Evolutionary conservation across 1,140 invertebrate species (phyloP).

Genomic region (Euura lappo): DNA sequence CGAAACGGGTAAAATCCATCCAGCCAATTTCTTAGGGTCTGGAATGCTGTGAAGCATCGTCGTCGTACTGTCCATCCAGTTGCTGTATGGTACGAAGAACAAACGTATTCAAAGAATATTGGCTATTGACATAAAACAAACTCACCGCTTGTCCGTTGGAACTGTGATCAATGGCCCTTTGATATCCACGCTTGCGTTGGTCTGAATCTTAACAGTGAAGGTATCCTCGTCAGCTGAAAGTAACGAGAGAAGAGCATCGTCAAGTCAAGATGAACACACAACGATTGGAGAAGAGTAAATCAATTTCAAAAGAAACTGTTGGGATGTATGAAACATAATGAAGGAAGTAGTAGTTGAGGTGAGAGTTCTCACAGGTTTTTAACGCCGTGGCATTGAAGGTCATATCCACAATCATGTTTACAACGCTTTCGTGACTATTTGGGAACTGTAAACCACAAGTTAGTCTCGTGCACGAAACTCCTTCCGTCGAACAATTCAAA

Average conservation of each 20-base stretch:
- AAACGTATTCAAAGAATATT: too few relatives aligned
- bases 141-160: too few relatives aligned
- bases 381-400: slow-evolving; percentile 28
- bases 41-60: too few relatives aligned
- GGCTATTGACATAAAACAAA: too few relatives aligned
- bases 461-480: slow-evolving; percentile 30
- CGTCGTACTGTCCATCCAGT: too few relatives aligned
- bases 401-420: slow-evolving; percentile 30
- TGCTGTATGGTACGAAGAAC: too few relatives aligned
- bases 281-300: neutral
- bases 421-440: slow-evolving; percentile 33
- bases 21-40: neutral
- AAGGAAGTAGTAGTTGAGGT: too few relatives aligned
- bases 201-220: neutral
- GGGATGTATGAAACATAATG: too few relatives aligned
- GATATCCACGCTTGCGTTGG: neutral
- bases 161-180: too few relatives aligned
- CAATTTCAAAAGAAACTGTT: neutral
- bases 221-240: neutral
- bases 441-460: slow-evolving; percentile 28
- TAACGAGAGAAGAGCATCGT: neutral
- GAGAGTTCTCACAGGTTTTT: too few relatives aligned
- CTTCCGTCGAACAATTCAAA: slow-evolving; percentile 35
- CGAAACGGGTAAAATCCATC: neutral
- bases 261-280: neutral